Percentiles rank a stretch among this genome's conserved stretches.
phyloP scores from a whole-genome alignment of 2,888 invertebrate species.

The Apantesis nais region DNA sequence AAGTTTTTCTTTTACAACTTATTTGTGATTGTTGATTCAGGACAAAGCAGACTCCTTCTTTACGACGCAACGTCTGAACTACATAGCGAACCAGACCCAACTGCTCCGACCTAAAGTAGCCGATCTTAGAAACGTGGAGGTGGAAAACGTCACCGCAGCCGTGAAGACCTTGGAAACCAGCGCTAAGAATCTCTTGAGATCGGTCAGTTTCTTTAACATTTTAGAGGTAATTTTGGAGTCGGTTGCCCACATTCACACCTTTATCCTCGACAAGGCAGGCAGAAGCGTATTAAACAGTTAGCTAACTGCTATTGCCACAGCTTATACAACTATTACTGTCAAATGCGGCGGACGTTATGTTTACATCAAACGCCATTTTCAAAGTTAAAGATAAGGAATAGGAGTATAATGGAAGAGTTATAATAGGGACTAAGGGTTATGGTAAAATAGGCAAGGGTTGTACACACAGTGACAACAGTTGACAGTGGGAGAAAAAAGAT shows the following conservation, averaged over 20 bases:
- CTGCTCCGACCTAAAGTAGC: constrained; percentile 89
- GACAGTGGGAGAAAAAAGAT: too few species aligned
- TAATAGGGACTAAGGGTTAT: background rate
- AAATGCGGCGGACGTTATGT: too few species aligned
- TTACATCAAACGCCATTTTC: too few species aligned
- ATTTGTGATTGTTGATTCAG: constrained; percentile 64
- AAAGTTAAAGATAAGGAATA: too few species aligned
- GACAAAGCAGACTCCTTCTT: constrained; percentile 94
- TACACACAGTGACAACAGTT: too few species aligned
- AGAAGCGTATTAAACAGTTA: too few species aligned
- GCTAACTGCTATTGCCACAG: too few species aligned
- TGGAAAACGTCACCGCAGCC: constrained; percentile 86
- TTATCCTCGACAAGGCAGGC: too few species aligned
- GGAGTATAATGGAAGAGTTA: too few species aligned
- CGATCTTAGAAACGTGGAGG: constrained; percentile 87
- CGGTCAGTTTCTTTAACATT: constrained; percentile 58
- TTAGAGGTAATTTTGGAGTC: background rate
- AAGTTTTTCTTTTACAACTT: background rate
- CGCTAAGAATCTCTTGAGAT: constrained; percentile 85
- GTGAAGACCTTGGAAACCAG: constrained; percentile 88
- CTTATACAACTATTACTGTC: too few species aligned
- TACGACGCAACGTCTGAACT: constrained; percentile 93
- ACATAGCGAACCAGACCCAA: constrained; percentile 91
- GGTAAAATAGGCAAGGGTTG: too few species aligned
- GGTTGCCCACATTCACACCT: too few species aligned